Evolutionary conservation across 2,113 vertebrate genomes (phyloP).

Genomic region (Blennius ocellaris): DNA sequence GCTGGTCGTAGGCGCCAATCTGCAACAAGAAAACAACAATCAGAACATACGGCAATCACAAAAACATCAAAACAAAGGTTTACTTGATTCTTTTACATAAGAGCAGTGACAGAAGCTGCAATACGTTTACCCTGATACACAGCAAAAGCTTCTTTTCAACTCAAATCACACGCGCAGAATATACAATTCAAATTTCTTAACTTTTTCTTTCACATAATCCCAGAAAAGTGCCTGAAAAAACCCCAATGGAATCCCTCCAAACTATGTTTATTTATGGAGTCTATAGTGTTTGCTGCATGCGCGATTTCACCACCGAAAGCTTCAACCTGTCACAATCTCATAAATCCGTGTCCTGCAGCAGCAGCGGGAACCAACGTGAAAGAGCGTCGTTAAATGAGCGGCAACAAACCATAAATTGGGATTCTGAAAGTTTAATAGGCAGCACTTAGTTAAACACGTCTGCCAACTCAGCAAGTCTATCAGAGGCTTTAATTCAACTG

Average conservation of each 20-base stretch:
- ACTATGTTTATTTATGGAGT: background rate
- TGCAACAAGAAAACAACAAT: constrained; percentile 66
- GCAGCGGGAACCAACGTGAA: background rate
- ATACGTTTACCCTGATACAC: background rate
- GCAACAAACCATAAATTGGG: background rate
- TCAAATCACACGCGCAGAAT: background rate
- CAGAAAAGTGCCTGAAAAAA: background rate
- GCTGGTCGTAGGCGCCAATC: constrained; percentile 99
- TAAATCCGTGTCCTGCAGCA: background rate
- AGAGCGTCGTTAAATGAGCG: background rate
- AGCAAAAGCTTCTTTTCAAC: constrained; percentile 7
- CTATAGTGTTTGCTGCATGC: constrained; percentile 12
- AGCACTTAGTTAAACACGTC: too few relatives aligned
- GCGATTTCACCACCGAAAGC: background rate
- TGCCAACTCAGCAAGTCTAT: too few relatives aligned
- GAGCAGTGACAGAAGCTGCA: background rate
- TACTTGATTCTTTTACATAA: background rate
- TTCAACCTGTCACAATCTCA: background rate
- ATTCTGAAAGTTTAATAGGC: background rate
- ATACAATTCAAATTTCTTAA: background rate
- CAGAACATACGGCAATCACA: too few relatives aligned
- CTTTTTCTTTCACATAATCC: background rate
- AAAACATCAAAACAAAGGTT: too few relatives aligned
- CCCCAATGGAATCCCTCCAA: too few relatives aligned
- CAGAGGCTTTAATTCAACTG: too few relatives aligned